Evolutionary conservation across 2,888 invertebrate genomes (phyloP).

Genomic region (Cosmopolites sordidus): DNA sequence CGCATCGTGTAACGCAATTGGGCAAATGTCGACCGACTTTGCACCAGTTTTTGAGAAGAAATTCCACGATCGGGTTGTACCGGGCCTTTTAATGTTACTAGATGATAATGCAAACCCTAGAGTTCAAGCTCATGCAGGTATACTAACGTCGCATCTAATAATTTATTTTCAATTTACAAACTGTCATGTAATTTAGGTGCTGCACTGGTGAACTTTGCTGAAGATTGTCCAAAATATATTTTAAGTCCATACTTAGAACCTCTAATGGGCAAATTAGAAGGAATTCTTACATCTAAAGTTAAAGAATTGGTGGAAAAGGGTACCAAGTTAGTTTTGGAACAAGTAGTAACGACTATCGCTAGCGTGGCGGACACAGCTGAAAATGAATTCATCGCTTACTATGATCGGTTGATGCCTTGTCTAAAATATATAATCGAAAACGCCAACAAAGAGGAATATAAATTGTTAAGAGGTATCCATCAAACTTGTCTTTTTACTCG

Average conservation of each 20-base stretch:
- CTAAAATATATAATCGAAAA: conserved; percentile 96
- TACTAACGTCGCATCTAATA: no score
- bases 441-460: conserved; percentile 81
- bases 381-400: conserved; percentile 91
- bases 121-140: conserved; percentile 79
- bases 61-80: conserved; percentile 93
- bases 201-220: conserved; percentile 97
- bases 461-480: conserved; percentile 73
- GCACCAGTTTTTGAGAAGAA: conserved; percentile 96
- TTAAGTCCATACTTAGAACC: conserved; percentile 85
- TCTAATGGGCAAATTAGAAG: conserved; percentile 87
- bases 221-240: conserved; percentile 95
- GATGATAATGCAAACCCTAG: conserved; percentile 90
- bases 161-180: no score
- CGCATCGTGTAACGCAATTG: conserved; percentile 97
- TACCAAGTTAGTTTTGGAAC: conserved; percentile 93
- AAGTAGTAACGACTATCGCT: conserved; percentile 97
- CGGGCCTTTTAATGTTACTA: conserved; percentile 80
- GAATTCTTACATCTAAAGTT: conserved; percentile 86
- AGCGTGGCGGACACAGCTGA: conserved; percentile 98
- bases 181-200: conserved; percentile 70
- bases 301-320: conserved; percentile 92
- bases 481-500: no score
- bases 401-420: conserved; percentile 89
- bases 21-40: conserved; percentile 99